Evolutionary conservation across 2,888 invertebrate genomes (phyloP), one percentile per base, ranked within the genome.

Genomic region (Coenonympha arcania): DNA sequence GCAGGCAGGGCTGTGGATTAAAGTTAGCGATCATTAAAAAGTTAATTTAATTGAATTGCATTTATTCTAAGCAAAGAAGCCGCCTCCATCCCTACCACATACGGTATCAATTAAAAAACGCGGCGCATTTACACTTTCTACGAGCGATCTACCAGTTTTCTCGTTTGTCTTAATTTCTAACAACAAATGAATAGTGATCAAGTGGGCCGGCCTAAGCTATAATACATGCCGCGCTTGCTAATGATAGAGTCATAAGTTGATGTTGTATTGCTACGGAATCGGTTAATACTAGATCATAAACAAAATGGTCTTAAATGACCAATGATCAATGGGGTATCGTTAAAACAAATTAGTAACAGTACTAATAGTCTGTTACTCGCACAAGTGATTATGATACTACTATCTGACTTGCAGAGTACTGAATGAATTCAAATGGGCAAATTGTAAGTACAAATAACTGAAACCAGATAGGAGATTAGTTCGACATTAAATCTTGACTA

Each of bases 141-240:
- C 51, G 39, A 47, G 50, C 47, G 37, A 51, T 54, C 50, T 54
- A 58, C 58, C 48, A 48, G 59, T 56, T 55, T 46, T 57, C 52
- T 42, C 55, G 58, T 61, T 62, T 63, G 58, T 63, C 55, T 62
- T 62, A 63, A 61, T 63, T 63, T 63, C 63, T 62, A 62, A 61
- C 55, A 57, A 58, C 60, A 60, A 60, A 60, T 54, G 52, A 55
- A 50, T 49, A 52, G 52, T 57, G 49, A 58, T 58, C 52, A 50
- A 50, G 54, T 48, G 48, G 52, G 42, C 36, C 42, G 37, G 30
- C 24, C 37, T 39, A 15, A 15, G 46, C 49, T 43, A n/a, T n/a
- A 39, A 33, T 43, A 49, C 41, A 46, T 36, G 43, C 24, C 9
- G 20, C 43, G 40, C n/a, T n/a, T n/a, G n/a, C n/a, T n/a, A n/a